phyloP scores from a whole-genome alignment of 2,113 vertebrate genomes.

The Geothlypis trichas region DNA sequence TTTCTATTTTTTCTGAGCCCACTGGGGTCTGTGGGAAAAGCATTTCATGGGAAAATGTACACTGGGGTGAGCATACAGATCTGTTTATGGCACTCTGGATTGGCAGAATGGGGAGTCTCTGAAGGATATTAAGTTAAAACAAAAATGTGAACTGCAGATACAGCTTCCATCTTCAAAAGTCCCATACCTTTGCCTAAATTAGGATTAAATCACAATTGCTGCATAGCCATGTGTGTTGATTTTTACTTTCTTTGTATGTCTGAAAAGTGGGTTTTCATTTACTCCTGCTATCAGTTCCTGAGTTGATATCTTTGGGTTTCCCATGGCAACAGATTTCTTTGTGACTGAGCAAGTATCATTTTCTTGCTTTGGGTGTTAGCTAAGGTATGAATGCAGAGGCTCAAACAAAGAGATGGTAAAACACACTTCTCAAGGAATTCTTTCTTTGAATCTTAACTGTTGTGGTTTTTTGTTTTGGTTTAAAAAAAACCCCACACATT shows the following conservation, averaged over 20 bases:
- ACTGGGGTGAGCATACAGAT: rapidly evolving
- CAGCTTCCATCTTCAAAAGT: background rate
- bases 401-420: background rate
- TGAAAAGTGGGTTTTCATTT: background rate
- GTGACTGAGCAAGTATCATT: background rate
- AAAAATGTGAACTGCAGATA: background rate
- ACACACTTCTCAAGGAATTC: background rate
- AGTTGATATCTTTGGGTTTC: background rate
- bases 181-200: background rate
- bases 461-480: background rate
- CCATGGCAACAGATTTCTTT: slow-evolving; percentile 45
- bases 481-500: background rate
- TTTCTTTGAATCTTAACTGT: background rate
- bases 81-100: background rate
- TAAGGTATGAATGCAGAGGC: background rate
- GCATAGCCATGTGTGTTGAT: background rate
- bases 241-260: background rate
- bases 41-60: background rate
- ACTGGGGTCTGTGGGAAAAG: background rate
- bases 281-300: background rate
- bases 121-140: background rate
- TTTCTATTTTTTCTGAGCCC: background rate
- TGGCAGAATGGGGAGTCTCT: background rate
- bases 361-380: background rate
- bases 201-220: background rate